Conservation (phyloP, 2,797 vertebrate genomes). For the Spea hammondii region DNA sequence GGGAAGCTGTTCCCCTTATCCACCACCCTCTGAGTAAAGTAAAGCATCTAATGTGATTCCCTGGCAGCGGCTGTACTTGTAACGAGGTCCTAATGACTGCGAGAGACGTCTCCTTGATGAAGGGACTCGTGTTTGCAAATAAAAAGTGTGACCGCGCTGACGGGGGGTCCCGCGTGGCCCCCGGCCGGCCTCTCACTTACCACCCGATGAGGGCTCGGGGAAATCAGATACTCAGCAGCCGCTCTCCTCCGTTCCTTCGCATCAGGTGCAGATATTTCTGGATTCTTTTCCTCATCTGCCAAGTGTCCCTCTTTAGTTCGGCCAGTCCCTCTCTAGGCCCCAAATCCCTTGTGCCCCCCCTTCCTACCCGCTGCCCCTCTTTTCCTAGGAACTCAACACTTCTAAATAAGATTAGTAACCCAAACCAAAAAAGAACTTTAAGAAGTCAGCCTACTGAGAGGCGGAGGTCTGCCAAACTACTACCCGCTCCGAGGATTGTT, state of each 20-base stretch:
- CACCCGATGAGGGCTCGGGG: neutral
- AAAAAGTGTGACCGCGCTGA: neutral
- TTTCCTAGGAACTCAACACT: too few species aligned
- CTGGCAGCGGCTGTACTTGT: slow-evolving; percentile 6
- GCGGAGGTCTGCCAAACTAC: too few species aligned
- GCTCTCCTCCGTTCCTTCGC: too few species aligned
- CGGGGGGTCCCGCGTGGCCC: neutral
- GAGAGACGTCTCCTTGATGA: slow-evolving; percentile 9
- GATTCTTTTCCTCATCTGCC: neutral
- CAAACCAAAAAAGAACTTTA: too few species aligned
- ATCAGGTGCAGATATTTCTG: neutral
- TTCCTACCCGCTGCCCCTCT: too few species aligned
- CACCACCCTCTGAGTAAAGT: too few species aligned
- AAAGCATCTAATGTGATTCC: slow-evolving; percentile 1
- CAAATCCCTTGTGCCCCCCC: too few species aligned
- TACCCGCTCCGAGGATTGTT: too few species aligned
- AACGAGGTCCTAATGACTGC: neutral
- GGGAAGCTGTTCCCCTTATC: too few species aligned
- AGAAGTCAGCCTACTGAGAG: too few species aligned
- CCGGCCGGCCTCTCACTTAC: neutral
- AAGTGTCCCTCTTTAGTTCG: neutral
- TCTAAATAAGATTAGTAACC: too few species aligned
- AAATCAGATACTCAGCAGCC: neutral
- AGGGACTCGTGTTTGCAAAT: slow-evolving; percentile 15
- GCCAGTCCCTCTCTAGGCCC: too few species aligned